These are phyloP conservation scores for Acanthosepion lycidas DNA, from an alignment of 2,888 invertebrate species.

Conservation along the genomic window DNA sequence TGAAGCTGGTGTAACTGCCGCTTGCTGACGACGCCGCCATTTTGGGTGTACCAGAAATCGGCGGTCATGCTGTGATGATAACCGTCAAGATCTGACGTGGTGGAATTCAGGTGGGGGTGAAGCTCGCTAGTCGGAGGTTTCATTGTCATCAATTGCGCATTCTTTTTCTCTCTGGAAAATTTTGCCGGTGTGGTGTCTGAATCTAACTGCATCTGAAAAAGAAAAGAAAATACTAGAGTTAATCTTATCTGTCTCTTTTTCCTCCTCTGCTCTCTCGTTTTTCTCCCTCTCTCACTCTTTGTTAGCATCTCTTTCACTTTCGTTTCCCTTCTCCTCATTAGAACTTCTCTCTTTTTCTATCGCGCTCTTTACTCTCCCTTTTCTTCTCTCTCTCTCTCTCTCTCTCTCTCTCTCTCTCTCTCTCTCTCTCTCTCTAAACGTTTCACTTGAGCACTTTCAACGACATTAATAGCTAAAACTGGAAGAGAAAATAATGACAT, in stretches of 20 bases:
- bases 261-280: background rate
- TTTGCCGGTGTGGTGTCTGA: background rate
- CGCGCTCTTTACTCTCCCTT: no score
- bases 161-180: background rate
- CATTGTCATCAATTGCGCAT: background rate
- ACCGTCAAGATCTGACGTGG: background rate
- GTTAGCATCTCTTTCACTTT: background rate
- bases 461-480: no score
- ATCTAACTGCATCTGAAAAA: background rate
- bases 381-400: no score
- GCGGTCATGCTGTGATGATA: background rate
- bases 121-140: background rate
- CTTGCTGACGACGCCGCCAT: background rate
- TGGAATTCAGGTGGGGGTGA: background rate
- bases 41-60: background rate
- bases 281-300: background rate
- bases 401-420: no score
- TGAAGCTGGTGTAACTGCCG: background rate
- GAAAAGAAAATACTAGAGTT: background rate
- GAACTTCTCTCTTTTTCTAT: no score
- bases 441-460: no score
- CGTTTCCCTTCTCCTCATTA: no score
- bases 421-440: no score
- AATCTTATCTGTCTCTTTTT: background rate
- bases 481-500: no score